These are phyloP conservation scores for Galeopterus variegatus DNA, from an alignment of 2,113 vertebrate species.

Conservation along the genomic window DNA sequence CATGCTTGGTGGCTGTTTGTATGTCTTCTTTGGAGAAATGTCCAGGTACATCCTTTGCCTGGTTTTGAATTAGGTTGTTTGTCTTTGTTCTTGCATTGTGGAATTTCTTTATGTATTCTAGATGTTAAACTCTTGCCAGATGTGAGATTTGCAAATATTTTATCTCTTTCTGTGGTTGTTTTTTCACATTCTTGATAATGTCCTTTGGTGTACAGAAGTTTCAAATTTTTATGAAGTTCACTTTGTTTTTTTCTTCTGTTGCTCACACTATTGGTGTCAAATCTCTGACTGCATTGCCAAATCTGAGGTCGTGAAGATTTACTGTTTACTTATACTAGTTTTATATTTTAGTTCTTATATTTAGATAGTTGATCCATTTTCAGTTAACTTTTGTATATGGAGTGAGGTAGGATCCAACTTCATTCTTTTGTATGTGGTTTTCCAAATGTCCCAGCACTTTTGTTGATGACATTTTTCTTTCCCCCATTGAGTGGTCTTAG, in stretches of 20 bases:
- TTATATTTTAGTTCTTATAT: neutral
- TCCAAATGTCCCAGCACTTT: neutral
- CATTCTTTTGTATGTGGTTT: neutral
- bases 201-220: neutral
- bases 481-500: neutral
- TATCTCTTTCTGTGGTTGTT: neutral
- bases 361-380: neutral
- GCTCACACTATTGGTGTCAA: neutral
- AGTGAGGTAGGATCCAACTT: neutral
- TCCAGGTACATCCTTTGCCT: neutral
- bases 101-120: neutral
- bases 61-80: neutral
- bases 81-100: neutral
- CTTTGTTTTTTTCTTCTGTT: neutral
- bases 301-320: neutral
- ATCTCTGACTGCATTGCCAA: neutral
- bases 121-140: neutral
- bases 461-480: neutral
- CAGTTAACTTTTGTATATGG: neutral
- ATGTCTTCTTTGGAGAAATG: neutral
- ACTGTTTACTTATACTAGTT: neutral
- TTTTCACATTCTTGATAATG: neutral
- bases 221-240: neutral
- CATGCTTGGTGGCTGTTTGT: neutral
- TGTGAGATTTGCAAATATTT: neutral